Conservation (phyloP, 2,888 invertebrate genomes). For the Suillia variegata region DNA sequence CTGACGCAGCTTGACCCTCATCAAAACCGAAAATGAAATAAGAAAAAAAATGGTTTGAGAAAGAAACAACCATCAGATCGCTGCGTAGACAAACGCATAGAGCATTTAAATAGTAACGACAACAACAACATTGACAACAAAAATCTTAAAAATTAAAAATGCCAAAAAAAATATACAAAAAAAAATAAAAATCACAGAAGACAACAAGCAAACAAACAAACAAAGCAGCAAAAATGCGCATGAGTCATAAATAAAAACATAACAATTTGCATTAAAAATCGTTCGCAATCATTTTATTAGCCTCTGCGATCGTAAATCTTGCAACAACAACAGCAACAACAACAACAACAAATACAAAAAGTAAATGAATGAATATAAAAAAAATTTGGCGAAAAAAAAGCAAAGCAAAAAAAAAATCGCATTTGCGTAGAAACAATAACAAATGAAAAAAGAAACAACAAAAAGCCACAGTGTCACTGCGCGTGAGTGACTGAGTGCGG, state of each 20-base stretch:
- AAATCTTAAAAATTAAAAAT: background rate
- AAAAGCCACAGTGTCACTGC: background rate
- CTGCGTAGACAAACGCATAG: background rate
- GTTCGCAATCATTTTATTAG: conserved; percentile 61
- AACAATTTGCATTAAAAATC: conserved; percentile 60
- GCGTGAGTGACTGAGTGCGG: background rate
- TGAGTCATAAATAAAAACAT: conserved; percentile 37
- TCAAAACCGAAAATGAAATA: background rate
- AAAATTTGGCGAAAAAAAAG: no score
- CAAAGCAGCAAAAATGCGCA: background rate
- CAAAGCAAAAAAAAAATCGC: background rate
- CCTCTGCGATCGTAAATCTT: conserved; percentile 57
- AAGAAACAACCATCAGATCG: background rate
- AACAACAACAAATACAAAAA: no score
- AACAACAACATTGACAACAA: background rate
- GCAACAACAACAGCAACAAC: no score
- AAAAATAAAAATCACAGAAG: background rate
- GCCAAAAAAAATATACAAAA: background rate
- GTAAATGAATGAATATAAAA: no score
- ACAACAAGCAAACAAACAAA: background rate
- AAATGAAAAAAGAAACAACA: background rate
- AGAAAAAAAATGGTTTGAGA: background rate
- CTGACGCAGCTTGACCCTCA: background rate
- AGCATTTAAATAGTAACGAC: background rate
- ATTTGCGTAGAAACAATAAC: background rate